These are phyloP conservation scores for Pilophorus perplexus DNA, from an alignment of 2,888 invertebrate genomes.

Conservation along the genomic window DNA sequence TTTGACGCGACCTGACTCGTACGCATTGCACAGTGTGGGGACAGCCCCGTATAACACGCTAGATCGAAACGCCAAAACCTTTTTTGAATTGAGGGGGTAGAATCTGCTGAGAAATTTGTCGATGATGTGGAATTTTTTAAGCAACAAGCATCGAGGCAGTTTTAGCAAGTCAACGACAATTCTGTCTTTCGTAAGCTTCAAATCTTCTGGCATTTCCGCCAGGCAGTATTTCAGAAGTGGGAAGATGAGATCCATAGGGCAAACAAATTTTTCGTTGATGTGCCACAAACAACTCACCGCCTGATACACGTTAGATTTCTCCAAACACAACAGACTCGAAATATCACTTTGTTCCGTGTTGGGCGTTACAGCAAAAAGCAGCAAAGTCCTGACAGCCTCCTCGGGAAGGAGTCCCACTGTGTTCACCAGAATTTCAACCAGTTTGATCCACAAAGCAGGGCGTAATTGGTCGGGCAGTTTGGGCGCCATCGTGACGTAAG, in stretches of 20 bases:
- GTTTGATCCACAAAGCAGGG: background rate
- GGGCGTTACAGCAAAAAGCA: background rate
- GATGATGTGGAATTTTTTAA: background rate
- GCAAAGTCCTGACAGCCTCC: background rate
- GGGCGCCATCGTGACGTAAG: too few relatives aligned
- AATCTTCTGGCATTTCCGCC: background rate
- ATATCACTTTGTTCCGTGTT: background rate
- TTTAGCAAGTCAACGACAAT: constrained; percentile 4
- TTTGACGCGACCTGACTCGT: too few relatives aligned
- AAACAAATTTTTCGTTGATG: background rate
- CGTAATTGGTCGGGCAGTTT: too few relatives aligned
- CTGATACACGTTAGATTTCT: background rate
- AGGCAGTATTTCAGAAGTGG: background rate
- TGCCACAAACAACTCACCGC: constrained; percentile 16
- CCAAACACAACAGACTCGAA: constrained; percentile 6
- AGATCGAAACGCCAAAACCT: too few relatives aligned
- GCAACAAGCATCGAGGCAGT: background rate
- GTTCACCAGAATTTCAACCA: background rate
- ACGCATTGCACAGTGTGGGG: too few relatives aligned
- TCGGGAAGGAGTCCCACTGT: background rate
- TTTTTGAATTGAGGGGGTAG: constrained; percentile 6
- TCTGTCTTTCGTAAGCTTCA: background rate
- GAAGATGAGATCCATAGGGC: background rate
- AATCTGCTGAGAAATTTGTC: background rate
- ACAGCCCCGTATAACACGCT: too few relatives aligned